These are phyloP conservation scores for Calliopum simillimum DNA, from an alignment of 2,888 invertebrate genomes.

Conservation along the genomic window DNA sequence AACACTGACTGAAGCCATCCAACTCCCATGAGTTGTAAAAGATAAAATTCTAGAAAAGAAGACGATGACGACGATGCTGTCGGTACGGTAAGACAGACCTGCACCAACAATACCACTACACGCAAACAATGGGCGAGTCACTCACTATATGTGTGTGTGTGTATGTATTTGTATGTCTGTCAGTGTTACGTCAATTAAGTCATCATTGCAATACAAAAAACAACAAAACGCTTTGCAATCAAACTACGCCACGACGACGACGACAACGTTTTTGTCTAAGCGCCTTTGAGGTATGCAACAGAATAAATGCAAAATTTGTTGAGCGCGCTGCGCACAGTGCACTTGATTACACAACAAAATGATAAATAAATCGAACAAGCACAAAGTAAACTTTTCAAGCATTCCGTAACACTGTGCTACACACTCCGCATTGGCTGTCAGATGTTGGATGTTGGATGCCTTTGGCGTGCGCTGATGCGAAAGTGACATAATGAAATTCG, in stretches of 20 bases:
- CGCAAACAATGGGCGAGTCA: slow-evolving; percentile 9
- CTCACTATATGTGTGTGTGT: not conserved
- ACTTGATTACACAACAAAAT: not conserved
- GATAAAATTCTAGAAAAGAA: not conserved
- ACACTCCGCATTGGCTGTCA: too few relatives aligned
- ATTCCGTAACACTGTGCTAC: not conserved
- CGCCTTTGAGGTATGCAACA: not conserved
- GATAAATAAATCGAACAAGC: not conserved
- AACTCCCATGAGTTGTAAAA: not conserved
- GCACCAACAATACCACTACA: slow-evolving; percentile 16
- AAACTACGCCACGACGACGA: not conserved
- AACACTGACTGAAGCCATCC: not conserved
- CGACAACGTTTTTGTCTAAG: not conserved
- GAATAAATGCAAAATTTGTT: not conserved
- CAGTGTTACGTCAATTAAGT: slow-evolving; percentile 47
- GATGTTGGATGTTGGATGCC: slow-evolving; percentile 21
- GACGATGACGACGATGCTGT: not conserved
- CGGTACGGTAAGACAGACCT: not conserved
- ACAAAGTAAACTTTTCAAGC: not conserved
- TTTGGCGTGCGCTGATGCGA: slow-evolving; percentile 34
- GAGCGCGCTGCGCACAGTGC: not conserved
- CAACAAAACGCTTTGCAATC: not conserved
- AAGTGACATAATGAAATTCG: slow-evolving; percentile 41
- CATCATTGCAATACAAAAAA: slow-evolving; percentile 41
- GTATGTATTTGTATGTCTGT: slow-evolving; percentile 3